phyloP scores from a whole-genome alignment of 1,140 invertebrate species.

The Aricia agestis region DNA sequence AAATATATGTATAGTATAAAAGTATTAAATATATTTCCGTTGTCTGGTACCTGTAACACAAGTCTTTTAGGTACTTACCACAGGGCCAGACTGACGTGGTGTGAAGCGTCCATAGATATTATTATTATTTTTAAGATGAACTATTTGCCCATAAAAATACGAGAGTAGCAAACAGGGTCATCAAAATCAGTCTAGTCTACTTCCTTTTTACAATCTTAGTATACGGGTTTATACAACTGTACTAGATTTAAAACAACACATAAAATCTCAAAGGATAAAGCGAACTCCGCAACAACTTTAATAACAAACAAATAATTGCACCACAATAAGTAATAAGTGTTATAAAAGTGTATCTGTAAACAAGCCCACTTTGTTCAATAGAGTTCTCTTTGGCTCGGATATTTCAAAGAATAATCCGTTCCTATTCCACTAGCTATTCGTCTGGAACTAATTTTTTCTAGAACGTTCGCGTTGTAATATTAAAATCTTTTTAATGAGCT shows the following conservation, averaged over 20 bases:
- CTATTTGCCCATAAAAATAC: too few species aligned
- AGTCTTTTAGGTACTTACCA: too few species aligned
- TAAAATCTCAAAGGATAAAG: background rate
- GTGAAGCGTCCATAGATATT: too few species aligned
- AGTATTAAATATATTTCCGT: too few species aligned
- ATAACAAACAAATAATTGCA: background rate
- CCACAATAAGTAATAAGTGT: background rate
- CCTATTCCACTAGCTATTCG: background rate
- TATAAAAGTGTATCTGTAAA: background rate
- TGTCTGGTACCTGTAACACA: too few species aligned
- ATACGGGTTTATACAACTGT: background rate
- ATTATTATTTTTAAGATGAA: too few species aligned
- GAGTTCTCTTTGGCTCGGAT: background rate
- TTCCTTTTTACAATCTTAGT: too few species aligned
- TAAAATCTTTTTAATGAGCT: background rate
- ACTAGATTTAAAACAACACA: background rate
- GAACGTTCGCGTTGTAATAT: background rate
- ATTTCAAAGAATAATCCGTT: background rate
- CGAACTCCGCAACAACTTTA: background rate
- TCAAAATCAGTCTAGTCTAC: too few species aligned
- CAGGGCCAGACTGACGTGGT: too few species aligned
- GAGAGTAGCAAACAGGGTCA: too few species aligned
- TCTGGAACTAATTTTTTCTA: background rate
- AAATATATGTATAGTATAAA: too few species aligned
- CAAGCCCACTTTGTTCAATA: background rate